Conservation (phyloP, 2,113 vertebrate species). For the Archilochus colubris region DNA sequence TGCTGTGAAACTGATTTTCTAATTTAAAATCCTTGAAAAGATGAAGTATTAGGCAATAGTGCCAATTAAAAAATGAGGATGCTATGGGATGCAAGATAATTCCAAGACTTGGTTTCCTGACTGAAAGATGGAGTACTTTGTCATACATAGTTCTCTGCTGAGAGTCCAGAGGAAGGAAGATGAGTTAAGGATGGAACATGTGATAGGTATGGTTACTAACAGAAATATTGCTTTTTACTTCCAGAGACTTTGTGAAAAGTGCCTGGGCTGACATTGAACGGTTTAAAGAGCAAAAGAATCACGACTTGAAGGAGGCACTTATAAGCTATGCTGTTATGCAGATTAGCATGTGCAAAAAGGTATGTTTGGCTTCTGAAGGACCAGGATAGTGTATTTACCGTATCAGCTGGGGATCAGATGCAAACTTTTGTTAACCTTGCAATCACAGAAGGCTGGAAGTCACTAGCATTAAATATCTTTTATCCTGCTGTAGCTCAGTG, state of each 20-base stretch:
- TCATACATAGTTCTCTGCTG: background rate
- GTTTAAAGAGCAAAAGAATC: conserved; percentile 95
- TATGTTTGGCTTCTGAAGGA: conserved; percentile 41
- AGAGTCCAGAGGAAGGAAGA: background rate
- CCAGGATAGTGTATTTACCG: background rate
- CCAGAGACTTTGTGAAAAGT: conserved; percentile 90
- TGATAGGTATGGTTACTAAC: background rate
- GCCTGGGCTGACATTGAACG: conserved; percentile 94
- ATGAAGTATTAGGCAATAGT: background rate
- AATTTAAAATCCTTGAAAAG: background rate
- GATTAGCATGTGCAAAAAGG: conserved; percentile 99
- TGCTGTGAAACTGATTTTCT: background rate
- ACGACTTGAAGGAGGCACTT: conserved; percentile 91
- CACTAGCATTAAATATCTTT: background rate
- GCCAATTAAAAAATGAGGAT: background rate
- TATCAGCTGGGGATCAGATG: background rate
- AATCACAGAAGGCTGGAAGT: background rate
- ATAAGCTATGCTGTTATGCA: conserved; percentile 98
- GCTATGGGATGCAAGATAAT: background rate
- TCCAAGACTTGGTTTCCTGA: background rate
- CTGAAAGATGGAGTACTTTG: background rate
- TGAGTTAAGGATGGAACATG: background rate
- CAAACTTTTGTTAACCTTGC: background rate
- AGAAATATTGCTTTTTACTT: conserved; percentile 49
- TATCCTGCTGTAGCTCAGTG: background rate